Percentiles rank a stretch among this genome's conserved stretches.
Evolutionary conservation across 1,140 invertebrate species (phyloP).

Genomic region (Procambarus clarkii): DNA sequence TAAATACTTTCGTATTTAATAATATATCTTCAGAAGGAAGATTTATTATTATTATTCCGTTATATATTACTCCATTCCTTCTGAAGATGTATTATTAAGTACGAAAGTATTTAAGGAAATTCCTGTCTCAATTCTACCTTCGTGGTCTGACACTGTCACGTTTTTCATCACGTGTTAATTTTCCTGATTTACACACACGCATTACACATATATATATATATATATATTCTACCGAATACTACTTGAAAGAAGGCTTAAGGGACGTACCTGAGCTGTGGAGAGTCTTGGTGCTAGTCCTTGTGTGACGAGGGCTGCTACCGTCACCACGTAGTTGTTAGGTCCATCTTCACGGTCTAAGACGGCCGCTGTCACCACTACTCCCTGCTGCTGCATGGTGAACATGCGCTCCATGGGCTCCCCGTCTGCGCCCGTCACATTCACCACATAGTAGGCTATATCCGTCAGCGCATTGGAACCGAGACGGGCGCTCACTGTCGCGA

Average conservation of each 20-base stretch:
- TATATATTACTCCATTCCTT: too few relatives aligned
- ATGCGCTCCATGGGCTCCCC: slow-evolving; percentile 86
- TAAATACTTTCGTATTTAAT: too few relatives aligned
- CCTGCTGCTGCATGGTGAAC: slow-evolving; percentile 90
- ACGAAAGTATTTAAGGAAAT: too few relatives aligned
- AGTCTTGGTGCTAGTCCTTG: slow-evolving; percentile 65
- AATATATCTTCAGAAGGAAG: too few relatives aligned
- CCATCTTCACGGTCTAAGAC: slow-evolving; percentile 91
- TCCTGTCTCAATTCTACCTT: too few relatives aligned
- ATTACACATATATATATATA: background rate
- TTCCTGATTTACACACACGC: too few relatives aligned
- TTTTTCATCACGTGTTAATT: too few relatives aligned
- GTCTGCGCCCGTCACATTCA: slow-evolving; percentile 87
- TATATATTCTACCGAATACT: too few relatives aligned
- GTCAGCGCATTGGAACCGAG: slow-evolving; percentile 73
- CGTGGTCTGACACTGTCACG: too few relatives aligned
- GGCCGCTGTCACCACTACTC: slow-evolving; percentile 90
- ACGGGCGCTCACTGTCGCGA: slow-evolving; percentile 86
- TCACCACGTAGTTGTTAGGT: slow-evolving; percentile 85
- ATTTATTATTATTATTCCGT: too few relatives aligned
- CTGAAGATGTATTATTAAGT: too few relatives aligned
- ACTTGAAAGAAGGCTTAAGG: background rate
- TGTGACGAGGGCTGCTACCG: slow-evolving; percentile 87
- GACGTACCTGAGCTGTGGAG: slow-evolving; percentile 70
- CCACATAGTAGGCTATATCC: slow-evolving; percentile 93